These are phyloP conservation scores for Sinocyclocheilus maitianheensis DNA, from an alignment of 2,113 vertebrate genomes.

Conservation along the genomic window DNA sequence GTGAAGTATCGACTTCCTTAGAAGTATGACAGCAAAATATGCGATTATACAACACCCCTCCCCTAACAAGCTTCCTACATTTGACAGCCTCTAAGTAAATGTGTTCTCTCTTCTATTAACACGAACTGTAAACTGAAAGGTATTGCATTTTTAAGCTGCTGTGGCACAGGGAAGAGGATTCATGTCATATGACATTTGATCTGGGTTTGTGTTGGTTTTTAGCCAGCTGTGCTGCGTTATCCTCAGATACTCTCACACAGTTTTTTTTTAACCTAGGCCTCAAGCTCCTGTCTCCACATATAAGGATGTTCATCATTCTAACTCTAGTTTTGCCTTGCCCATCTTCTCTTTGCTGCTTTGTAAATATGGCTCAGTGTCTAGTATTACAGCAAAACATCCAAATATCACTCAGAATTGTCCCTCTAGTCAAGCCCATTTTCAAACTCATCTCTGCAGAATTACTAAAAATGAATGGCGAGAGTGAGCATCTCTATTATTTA, in stretches of 20 bases:
- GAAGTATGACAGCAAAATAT: neutral
- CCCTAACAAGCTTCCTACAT: neutral
- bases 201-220: conserved; percentile 1
- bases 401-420: neutral
- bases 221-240: neutral
- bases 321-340: neutral
- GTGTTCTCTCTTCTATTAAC: neutral
- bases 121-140: neutral
- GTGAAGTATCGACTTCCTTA: neutral
- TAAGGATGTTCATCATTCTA: conserved; percentile 5
- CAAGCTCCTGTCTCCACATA: neutral
- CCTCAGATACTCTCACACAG: conserved; percentile 6
- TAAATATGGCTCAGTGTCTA: conserved; percentile 1
- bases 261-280: conserved; percentile 29
- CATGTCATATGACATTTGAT: neutral
- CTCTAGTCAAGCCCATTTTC: conserved; percentile 7
- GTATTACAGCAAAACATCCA: neutral
- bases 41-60: neutral
- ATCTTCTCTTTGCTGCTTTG: neutral
- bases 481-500: neutral
- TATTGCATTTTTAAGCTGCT: neutral
- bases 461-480: neutral
- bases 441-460: neutral
- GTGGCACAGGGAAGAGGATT: neutral
- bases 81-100: neutral